Evolutionary conservation across 2,888 invertebrate genomes (phyloP).

Genomic region (Steinernema carpocapsae): DNA sequence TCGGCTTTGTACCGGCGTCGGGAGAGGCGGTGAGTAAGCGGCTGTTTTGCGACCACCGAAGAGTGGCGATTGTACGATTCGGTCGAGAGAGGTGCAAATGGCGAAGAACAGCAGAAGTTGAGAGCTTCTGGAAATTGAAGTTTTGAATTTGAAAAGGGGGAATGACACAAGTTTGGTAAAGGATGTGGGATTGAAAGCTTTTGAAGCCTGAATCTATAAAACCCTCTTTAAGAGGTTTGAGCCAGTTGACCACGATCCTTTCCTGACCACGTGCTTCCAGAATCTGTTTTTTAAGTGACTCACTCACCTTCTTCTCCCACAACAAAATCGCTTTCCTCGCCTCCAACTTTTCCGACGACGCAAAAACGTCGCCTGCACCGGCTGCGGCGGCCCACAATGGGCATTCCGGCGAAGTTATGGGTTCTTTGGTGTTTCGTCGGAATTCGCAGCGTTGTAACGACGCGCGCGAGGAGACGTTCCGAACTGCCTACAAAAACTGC

Average conservation of each 20-base stretch:
- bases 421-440: neutral
- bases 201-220: too few species aligned
- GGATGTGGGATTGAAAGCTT: too few species aligned
- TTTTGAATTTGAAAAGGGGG: too few species aligned
- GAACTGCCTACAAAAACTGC: constrained; percentile 2
- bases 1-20: constrained; percentile 24
- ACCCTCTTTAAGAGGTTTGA: too few species aligned
- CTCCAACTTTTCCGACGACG: neutral
- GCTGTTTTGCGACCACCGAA: constrained; percentile 7
- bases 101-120: too few species aligned
- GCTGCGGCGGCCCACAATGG: neutral
- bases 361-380: neutral
- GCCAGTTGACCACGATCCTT: too few species aligned
- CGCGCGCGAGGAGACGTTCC: too few species aligned
- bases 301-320: too few species aligned
- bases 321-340: neutral
- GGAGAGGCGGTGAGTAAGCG: constrained; percentile 5
- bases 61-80: constrained; percentile 16
- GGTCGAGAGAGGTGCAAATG: neutral
- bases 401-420: neutral
- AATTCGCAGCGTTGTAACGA: neutral
- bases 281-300: too few species aligned
- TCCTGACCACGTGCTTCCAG: too few species aligned
- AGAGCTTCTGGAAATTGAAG: too few species aligned
- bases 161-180: too few species aligned